A percentile compares a stretch with the other conserved stretches of the same genome.
phyloP scores from a whole-genome alignment of 2,888 invertebrate genomes.

The Andrena praecox region DNA sequence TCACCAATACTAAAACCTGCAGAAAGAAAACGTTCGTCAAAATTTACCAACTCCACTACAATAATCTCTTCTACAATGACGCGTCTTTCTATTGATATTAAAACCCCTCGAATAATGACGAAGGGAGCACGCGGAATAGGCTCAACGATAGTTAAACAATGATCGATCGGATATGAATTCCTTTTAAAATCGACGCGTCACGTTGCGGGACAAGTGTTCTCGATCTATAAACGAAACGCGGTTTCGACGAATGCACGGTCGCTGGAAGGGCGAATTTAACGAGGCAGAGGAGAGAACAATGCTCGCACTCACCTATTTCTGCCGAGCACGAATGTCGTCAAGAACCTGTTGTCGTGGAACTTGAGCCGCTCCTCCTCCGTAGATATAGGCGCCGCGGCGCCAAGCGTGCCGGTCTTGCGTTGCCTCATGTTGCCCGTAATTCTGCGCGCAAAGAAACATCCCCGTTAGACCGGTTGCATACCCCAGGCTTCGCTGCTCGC shows the following conservation, averaged over 20 bases:
- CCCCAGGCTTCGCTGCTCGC: not conserved
- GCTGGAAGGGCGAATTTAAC: constrained; percentile 1
- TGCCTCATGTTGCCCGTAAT: constrained; percentile 80
- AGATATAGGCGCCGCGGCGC: constrained; percentile 74
- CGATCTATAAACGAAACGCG: not conserved
- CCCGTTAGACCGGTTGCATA: constrained; percentile 58
- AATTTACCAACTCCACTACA: too few species aligned
- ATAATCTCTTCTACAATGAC: not conserved
- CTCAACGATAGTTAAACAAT: not conserved
- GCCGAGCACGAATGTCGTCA: constrained; percentile 82
- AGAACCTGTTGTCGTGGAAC: constrained; percentile 82
- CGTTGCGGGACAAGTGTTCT: not conserved
- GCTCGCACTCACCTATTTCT: constrained; percentile 80
- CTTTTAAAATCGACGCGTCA: not conserved
- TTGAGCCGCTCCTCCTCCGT: constrained; percentile 80
- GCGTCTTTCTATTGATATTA: not conserved
- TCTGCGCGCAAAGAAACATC: constrained; percentile 73
- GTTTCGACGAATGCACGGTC: not conserved
- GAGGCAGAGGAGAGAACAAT: constrained; percentile 9
- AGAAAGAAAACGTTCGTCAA: too few species aligned
- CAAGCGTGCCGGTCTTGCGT: constrained; percentile 77
- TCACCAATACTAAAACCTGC: too few species aligned
- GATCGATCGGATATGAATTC: not conserved
- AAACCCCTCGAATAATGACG: not conserved
- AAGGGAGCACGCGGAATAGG: not conserved